phyloP scores from a whole-genome alignment of 2,888 invertebrate species.

The Chironomus tentans region DNA sequence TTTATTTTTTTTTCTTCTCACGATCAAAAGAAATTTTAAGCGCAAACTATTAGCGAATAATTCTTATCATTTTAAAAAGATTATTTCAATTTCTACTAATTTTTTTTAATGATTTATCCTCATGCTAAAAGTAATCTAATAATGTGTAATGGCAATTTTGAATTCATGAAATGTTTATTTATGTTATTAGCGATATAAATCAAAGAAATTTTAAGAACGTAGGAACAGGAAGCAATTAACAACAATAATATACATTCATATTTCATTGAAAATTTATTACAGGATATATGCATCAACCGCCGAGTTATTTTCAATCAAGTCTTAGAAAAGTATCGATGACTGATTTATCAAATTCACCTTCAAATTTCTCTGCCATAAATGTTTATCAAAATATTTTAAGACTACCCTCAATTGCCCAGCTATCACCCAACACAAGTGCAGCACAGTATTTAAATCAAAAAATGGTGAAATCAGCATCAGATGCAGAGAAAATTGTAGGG shows the following conservation, averaged over 20 bases:
- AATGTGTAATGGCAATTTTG: too few species aligned
- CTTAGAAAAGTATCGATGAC: constrained; percentile 11
- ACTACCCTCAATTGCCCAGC: not conserved
- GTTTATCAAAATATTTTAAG: constrained; percentile 10
- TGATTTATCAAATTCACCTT: not conserved
- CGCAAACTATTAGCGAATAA: not conserved
- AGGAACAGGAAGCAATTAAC: constrained; percentile 22
- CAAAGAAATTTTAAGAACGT: not conserved
- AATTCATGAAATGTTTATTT: not conserved
- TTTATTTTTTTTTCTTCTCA: not conserved
- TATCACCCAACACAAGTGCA: constrained; percentile 2
- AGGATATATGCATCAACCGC: constrained; percentile 18
- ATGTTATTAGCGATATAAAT: not conserved
- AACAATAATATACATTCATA: not conserved
- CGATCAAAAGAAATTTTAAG: constrained; percentile 21
- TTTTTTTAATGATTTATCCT: too few species aligned
- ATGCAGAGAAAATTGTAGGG: not conserved
- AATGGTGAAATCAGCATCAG: not conserved
- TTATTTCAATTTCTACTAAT: too few species aligned
- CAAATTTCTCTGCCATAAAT: not conserved
- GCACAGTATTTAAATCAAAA: too few species aligned
- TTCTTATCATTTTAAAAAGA: not conserved
- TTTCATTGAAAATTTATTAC: constrained; percentile 12
- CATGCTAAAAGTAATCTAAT: too few species aligned
- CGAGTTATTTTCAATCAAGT: constrained; percentile 19